These are phyloP conservation scores for cat (Felis catus) DNA, from an alignment of 2,113 vertebrate genomes.

Conservation along the genomic window DNA sequence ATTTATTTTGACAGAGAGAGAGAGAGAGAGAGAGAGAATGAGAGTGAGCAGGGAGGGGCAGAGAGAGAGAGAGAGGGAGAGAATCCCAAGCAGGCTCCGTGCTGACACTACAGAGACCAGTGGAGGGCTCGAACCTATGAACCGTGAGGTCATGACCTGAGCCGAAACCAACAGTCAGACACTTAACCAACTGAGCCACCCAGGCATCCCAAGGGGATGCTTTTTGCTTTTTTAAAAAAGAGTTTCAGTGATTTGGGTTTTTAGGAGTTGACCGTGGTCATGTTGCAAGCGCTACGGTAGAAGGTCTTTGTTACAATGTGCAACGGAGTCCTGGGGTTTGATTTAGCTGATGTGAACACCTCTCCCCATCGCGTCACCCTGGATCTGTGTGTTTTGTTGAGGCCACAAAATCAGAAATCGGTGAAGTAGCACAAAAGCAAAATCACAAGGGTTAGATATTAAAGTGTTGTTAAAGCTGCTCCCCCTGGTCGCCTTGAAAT, in stretches of 20 bases:
- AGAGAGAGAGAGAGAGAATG: too few species aligned
- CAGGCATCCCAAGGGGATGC: neutral
- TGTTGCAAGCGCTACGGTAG: neutral
- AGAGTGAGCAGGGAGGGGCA: too few species aligned
- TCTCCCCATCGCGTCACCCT: accelerated
- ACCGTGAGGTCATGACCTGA: too few species aligned
- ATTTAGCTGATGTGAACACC: neutral
- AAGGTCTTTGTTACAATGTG: neutral
- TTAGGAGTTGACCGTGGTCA: neutral
- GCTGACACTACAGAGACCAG: too few species aligned
- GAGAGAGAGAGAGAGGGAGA: too few species aligned
- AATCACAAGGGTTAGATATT: neutral
- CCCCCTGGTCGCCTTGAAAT: accelerated
- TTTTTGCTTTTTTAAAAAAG: neutral
- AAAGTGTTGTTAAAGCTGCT: too few species aligned
- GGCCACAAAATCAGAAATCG: neutral
- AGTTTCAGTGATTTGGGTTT: neutral
- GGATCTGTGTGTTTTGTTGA: neutral
- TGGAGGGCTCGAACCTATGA: too few species aligned
- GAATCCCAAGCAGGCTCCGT: too few species aligned
- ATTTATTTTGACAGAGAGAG: too few species aligned
- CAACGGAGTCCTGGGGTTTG: neutral
- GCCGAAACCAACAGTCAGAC: too few species aligned
- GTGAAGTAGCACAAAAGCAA: neutral
- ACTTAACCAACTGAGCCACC: too few species aligned